These are phyloP conservation scores for Yoshiicerus persimilis DNA, from an alignment of 1,140 invertebrate genomes.

Conservation along the genomic window DNA sequence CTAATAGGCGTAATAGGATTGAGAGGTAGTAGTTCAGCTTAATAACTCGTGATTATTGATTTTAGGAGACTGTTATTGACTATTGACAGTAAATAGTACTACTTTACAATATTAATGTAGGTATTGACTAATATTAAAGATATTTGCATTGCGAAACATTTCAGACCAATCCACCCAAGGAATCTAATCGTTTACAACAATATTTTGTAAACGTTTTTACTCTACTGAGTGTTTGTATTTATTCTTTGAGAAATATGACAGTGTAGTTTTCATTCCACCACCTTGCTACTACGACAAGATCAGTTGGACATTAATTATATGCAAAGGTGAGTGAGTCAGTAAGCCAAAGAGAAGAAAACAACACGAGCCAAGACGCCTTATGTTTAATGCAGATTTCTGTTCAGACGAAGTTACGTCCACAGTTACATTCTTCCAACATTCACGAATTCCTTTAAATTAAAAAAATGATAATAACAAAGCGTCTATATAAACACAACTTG, in stretches of 20 bases:
- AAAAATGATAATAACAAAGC: neutral
- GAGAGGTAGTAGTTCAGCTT: no score
- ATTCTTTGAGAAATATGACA: neutral
- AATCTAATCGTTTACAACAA: neutral
- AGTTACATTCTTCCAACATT: neutral
- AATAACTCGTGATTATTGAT: no score
- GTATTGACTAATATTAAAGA: neutral
- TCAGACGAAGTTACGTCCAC: neutral
- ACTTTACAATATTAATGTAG: neutral
- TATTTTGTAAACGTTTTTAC: neutral
- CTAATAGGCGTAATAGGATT: no score
- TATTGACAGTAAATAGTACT: neutral
- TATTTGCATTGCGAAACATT: neutral
- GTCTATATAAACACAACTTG: neutral
- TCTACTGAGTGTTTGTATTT: neutral
- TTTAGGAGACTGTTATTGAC: no score
- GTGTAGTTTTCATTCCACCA: neutral
- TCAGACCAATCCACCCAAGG: neutral
- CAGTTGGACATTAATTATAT: neutral
- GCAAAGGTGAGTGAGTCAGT: conserved; percentile 11
- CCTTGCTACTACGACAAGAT: neutral
- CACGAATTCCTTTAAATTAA: neutral
- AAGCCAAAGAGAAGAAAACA: neutral
- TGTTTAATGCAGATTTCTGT: neutral
- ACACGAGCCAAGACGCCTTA: neutral